Percentiles rank a stretch among this genome's conserved stretches.
Conservation (phyloP, 2,113 vertebrate species). For the Isurus oxyrinchus region DNA sequence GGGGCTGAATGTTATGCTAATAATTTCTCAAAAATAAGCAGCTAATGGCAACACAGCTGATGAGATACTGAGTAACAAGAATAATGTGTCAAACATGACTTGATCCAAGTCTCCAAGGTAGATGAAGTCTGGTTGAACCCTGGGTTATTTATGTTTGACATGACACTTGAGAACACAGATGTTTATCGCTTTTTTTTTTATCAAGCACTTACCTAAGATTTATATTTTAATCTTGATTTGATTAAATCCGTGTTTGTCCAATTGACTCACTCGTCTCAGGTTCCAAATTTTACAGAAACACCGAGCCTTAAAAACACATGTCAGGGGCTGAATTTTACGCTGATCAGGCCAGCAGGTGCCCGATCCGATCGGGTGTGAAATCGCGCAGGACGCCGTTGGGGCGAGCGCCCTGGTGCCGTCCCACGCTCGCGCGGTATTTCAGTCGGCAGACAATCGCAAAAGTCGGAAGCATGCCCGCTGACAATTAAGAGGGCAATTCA, state of each 20-base stretch:
- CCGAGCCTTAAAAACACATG: background rate
- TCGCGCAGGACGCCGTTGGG: too few species aligned
- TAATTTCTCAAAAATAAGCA: background rate
- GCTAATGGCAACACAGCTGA: too few species aligned
- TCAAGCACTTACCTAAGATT: background rate
- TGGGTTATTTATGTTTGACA: background rate
- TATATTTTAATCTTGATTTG: constrained; percentile 31
- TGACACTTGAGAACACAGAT: background rate
- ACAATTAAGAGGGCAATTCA: too few species aligned
- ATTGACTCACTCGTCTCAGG: background rate
- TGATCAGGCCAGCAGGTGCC: too few species aligned
- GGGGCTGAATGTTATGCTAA: background rate
- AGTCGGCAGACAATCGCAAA: too few species aligned
- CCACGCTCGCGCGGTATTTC: too few species aligned
- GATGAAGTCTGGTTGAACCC: background rate
- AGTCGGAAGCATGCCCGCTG: too few species aligned
- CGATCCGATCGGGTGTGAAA: too few species aligned
- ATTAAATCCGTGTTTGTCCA: constrained; percentile 24
- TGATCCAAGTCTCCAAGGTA: background rate
- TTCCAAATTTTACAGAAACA: background rate
- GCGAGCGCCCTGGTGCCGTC: too few species aligned
- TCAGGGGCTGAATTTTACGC: too few species aligned
- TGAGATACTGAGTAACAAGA: background rate
- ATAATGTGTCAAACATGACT: background rate
- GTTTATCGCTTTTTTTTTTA: background rate